Conservation (phyloP, 2,797 vertebrate species). For the Emydoidea blandingii region DNA sequence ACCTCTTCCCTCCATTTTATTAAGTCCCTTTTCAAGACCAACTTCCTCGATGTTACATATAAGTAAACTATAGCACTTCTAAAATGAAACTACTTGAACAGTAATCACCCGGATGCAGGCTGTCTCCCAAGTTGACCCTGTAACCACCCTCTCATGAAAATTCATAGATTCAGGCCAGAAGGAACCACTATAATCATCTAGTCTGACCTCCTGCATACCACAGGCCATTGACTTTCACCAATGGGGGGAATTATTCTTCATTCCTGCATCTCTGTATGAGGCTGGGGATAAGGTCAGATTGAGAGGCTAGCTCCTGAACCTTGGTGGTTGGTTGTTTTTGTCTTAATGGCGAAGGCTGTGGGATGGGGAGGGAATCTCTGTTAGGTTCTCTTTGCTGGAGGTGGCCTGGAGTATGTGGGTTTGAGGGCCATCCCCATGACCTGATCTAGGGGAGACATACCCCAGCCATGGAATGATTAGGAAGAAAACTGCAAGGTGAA, state of each 20-base stretch:
- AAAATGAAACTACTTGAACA: not conserved
- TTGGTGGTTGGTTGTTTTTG: not conserved
- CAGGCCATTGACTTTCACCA: not conserved
- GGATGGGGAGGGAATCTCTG: not conserved
- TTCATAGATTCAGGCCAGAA: not conserved
- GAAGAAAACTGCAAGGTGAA: not conserved
- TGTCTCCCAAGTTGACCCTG: not conserved
- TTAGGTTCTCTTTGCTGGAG: not conserved
- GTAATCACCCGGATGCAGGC: not conserved
- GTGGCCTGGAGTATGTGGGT: not conserved
- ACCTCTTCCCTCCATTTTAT: not conserved
- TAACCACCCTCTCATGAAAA: not conserved
- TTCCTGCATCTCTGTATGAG: not conserved
- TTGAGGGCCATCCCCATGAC: not conserved
- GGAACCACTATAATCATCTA: not conserved
- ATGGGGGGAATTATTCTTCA: not conserved
- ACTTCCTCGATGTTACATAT: not conserved
- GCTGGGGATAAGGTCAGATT: not conserved
- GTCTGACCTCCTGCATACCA: not conserved
- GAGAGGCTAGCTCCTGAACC: not conserved
- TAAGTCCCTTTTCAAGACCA: not conserved
- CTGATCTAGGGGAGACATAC: not conserved
- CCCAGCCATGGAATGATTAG: not conserved
- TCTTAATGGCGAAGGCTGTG: not conserved
- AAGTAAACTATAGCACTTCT: not conserved